phyloP scores from a whole-genome alignment of 2,888 invertebrate genomes.

The Pseudolycoriella hygida region DNA sequence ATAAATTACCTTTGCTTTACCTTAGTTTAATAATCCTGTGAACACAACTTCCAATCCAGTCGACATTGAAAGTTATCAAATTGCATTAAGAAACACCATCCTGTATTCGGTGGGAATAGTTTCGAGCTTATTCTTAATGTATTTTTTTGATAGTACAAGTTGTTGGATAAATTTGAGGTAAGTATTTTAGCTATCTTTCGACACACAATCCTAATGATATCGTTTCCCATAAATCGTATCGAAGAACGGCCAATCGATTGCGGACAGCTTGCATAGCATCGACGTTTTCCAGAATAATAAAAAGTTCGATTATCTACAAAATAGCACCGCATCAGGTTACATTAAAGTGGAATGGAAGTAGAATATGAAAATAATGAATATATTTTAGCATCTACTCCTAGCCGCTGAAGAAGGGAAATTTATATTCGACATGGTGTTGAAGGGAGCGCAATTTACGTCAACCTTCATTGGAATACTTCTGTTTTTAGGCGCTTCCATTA shows the following conservation, averaged over 20 bases:
- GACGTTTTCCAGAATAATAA: conserved; percentile 7
- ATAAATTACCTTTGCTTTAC: no score
- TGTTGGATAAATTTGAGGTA: conserved; percentile 9
- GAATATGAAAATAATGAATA: no score
- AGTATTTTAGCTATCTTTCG: background rate
- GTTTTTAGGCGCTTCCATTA: conserved; percentile 2
- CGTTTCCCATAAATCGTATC: background rate
- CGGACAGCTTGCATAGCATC: conserved; percentile 9
- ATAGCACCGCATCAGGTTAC: conserved; percentile 8
- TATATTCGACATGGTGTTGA: conserved; percentile 6
- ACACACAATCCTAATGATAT: background rate
- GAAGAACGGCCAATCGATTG: conserved; percentile 8
- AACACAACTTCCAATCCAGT: background rate
- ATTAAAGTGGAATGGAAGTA: background rate
- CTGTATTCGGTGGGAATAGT: conserved; percentile 1
- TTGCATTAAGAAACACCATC: background rate
- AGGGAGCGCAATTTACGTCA: conserved; percentile 7
- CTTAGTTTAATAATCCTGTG: no score
- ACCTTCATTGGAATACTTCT: conserved; percentile 7
- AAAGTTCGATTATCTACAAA: conserved; percentile 8
- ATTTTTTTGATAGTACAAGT: conserved; percentile 6
- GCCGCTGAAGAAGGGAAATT: conserved; percentile 8
- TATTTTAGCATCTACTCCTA: background rate
- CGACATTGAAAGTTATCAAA: background rate
- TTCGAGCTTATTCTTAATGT: conserved; percentile 5